A percentile compares a stretch with the other conserved stretches of the same genome.
Conservation (phyloP, 2,113 vertebrate species). For the Gulo gulo region DNA sequence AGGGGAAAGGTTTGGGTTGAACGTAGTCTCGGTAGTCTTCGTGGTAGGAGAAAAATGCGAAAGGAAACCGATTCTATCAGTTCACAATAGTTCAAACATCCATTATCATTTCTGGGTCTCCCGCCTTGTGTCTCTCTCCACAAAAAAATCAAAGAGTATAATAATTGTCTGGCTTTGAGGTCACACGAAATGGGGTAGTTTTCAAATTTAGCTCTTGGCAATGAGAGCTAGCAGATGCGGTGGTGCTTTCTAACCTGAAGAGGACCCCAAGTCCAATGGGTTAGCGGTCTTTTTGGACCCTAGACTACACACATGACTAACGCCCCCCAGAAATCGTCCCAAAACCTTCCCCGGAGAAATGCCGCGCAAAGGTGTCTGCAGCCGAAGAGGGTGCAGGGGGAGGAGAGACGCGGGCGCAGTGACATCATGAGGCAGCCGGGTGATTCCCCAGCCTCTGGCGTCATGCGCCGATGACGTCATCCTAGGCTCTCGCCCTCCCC, state of each 20-base stretch:
- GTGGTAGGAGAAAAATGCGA: neutral
- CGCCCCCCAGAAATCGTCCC: neutral
- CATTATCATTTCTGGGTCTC: neutral
- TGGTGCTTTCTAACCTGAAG: neutral
- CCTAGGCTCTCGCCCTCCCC: neutral
- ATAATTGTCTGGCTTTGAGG: neutral
- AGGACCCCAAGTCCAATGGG: neutral
- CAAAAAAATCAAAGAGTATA: neutral
- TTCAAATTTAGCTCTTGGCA: neutral
- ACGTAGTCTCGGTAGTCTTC: neutral
- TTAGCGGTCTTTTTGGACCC: neutral
- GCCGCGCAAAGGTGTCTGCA: neutral
- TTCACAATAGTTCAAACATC: neutral
- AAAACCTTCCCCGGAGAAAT: neutral
- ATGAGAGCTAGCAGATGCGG: neutral
- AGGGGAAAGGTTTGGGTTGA: neutral
- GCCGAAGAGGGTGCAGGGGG: rapidly evolving
- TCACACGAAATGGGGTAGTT: neutral
- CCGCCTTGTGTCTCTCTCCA: rapidly evolving
- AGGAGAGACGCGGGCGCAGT: neutral
- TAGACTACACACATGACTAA: neutral
- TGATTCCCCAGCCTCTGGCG: slow-evolving; percentile 52
- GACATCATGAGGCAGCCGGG: slow-evolving; percentile 46
- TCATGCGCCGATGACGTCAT: slow-evolving; percentile 65
- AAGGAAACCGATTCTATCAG: neutral